Conservation (phyloP, 2,113 vertebrate genomes). For the Solea senegalensis region DNA sequence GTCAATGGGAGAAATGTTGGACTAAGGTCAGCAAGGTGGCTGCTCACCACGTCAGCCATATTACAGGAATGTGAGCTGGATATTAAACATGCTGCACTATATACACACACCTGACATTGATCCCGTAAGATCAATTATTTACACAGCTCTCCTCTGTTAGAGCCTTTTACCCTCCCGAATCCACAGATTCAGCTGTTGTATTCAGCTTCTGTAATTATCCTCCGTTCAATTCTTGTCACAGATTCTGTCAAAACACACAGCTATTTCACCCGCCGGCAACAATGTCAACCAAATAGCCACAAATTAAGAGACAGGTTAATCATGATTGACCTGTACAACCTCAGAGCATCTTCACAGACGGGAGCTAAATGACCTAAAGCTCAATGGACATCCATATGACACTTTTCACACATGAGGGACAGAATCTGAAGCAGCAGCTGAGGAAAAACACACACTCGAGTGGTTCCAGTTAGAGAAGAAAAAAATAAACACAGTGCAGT, state of each 20-base stretch:
- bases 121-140: slow-evolving; percentile 18
- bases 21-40: slow-evolving; percentile 31
- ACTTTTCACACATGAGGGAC: slow-evolving; percentile 66
- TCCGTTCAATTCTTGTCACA: background rate
- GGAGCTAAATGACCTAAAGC: slow-evolving; percentile 56
- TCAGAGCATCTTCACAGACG: slow-evolving; percentile 34
- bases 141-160: background rate
- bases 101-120: slow-evolving; percentile 33
- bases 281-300: slow-evolving; percentile 15
- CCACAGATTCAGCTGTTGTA: background rate
- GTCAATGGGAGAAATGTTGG: slow-evolving; percentile 21
- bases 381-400: slow-evolving; percentile 58
- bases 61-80: slow-evolving; percentile 26
- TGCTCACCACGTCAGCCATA: slow-evolving; percentile 33
- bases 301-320: slow-evolving; percentile 12
- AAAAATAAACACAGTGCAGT: too few species aligned
- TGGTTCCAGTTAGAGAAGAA: background rate
- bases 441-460: slow-evolving; percentile 24
- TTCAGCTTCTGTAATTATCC: background rate
- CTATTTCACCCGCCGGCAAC: background rate
- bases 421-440: slow-evolving; percentile 54
- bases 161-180: background rate
- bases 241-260: background rate
- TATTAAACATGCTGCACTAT: slow-evolving; percentile 23
- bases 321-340: slow-evolving; percentile 19